Conservation (phyloP, 2,797 vertebrate species). For the Coregonus sp. region DNA sequence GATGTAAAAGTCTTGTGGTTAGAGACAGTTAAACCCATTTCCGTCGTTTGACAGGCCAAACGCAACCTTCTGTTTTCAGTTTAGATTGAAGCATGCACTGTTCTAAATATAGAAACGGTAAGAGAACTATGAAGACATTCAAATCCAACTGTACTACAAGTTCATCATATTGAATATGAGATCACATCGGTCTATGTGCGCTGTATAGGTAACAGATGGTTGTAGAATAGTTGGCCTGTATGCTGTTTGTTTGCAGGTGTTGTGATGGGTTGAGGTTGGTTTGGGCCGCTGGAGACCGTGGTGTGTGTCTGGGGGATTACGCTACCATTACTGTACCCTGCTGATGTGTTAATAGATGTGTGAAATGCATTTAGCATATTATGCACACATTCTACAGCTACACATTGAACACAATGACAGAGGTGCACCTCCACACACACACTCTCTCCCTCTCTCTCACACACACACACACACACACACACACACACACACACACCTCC, state of each 20-base stretch:
- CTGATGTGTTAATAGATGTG: conserved; percentile 31
- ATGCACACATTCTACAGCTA: conserved; percentile 13
- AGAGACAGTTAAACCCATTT: conserved; percentile 51
- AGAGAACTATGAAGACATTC: neutral
- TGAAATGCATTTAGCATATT: conserved; percentile 47
- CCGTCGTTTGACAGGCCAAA: conserved; percentile 33
- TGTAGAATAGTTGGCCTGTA: conserved; percentile 21
- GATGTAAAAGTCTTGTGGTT: conserved; percentile 11
- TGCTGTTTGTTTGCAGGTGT: conserved; percentile 62
- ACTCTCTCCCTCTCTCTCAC: neutral
- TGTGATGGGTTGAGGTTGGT: conserved; percentile 70
- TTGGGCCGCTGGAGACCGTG: conserved; percentile 36
- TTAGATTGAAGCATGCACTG: conserved; percentile 18
- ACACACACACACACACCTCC: too few relatives aligned
- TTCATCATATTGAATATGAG: neutral
- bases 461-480: conserved; percentile 5
- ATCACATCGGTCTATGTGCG: neutral
- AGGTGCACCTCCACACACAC: neutral
- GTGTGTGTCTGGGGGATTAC: conserved; percentile 65
- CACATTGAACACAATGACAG: neutral
- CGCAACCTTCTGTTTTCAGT: conserved; percentile 35
- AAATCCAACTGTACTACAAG: neutral
- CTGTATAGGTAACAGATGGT: conserved; percentile 65
- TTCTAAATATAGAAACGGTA: neutral
- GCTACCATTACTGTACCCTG: conserved; percentile 52